These are phyloP conservation scores for Trichosurus vulpecula DNA, from an alignment of 2,797 vertebrate species.

Conservation along the genomic window DNA sequence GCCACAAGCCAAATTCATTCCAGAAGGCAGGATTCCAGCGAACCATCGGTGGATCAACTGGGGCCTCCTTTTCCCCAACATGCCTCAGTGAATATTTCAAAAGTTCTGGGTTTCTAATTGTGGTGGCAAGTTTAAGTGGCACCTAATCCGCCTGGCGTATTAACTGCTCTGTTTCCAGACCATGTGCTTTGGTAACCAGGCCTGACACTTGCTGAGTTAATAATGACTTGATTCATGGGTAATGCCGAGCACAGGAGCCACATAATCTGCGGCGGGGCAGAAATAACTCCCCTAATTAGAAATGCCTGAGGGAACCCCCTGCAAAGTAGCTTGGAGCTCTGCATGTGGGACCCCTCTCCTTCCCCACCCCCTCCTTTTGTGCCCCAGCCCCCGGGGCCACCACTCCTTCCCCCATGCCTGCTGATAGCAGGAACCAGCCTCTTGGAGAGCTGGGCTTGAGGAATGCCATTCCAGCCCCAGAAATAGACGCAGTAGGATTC, in stretches of 20 bases:
- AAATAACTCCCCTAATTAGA: conserved; percentile 65
- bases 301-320: conserved; percentile 67
- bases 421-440: conserved; percentile 42
- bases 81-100: conserved; percentile 77
- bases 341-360: background rate
- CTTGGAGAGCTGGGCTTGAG: conserved; percentile 28
- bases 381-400: background rate
- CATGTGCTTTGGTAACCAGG: conserved; percentile 59
- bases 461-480: conserved; percentile 50
- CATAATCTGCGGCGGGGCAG: background rate
- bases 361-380: accelerated
- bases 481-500: conserved; percentile 58
- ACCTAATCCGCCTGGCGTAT: conserved; percentile 80
- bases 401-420: conserved; percentile 25
- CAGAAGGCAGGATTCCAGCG: background rate
- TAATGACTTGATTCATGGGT: conserved; percentile 77
- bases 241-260: conserved; percentile 46
- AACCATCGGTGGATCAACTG: conserved; percentile 19
- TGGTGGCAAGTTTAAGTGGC: conserved; percentile 72
- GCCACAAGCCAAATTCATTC: background rate
- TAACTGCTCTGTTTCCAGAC: conserved; percentile 76
- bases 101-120: conserved; percentile 79
- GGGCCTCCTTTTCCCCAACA: conserved; percentile 62
- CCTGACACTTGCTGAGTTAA: conserved; percentile 78
- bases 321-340: conserved; percentile 34